phyloP scores from a whole-genome alignment of 2,113 vertebrate species.

The Hystrix cristata region DNA sequence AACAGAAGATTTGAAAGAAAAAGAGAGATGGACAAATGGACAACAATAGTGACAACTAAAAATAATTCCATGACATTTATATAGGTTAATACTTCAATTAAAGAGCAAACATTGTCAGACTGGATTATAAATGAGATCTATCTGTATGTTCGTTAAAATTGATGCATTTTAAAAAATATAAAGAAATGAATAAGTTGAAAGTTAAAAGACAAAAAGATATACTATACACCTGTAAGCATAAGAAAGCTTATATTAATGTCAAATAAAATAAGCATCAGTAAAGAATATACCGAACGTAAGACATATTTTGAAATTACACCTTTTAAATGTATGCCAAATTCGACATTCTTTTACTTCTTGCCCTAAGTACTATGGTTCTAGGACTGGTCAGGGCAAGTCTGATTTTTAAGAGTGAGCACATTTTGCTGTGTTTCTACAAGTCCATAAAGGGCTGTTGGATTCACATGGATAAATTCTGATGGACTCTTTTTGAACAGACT shows the following conservation, averaged over 20 bases:
- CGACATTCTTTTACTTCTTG: background rate
- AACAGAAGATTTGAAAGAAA: background rate
- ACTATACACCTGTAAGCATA: background rate
- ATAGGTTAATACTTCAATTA: background rate
- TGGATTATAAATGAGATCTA: background rate
- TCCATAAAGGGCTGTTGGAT: conserved; percentile 70
- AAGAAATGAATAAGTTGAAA: conserved; percentile 3
- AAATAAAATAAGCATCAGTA: conserved; percentile 38
- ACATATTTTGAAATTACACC: conserved; percentile 35
- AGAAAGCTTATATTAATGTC: conserved; percentile 23
- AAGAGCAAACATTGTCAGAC: background rate
- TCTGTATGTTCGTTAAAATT: background rate
- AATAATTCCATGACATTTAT: background rate
- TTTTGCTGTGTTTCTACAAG: conserved; percentile 68
- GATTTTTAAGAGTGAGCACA: conserved; percentile 62
- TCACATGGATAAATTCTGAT: conserved; percentile 78
- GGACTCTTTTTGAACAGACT: conserved; percentile 72
- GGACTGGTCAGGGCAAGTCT: conserved; percentile 17
- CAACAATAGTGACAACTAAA: conserved; percentile 16
- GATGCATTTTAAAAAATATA: background rate
- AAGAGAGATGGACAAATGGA: background rate
- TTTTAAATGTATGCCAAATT: conserved; percentile 43
- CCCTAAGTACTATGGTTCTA: background rate
- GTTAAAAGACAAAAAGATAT: background rate
- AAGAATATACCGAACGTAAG: conserved; percentile 17